These are phyloP conservation scores for Siderastrea radians DNA, from an alignment of 92 coral and sea anemone genomes.

Conservation along the genomic window DNA sequence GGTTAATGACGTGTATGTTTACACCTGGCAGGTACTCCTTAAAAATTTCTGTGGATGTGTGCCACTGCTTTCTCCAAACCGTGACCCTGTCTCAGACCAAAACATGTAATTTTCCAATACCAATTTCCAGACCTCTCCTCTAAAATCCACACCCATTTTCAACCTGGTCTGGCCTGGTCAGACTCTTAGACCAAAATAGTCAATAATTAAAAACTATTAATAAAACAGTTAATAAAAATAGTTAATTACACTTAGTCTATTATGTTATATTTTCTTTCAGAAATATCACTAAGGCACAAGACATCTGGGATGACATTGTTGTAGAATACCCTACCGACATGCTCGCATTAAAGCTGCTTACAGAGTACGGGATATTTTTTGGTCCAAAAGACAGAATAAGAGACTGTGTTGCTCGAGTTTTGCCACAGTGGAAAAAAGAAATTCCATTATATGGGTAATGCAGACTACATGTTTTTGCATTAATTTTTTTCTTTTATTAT, in stretches of 20 bases:
- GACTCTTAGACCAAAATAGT: too few relatives aligned
- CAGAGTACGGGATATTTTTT: conserved; percentile 50
- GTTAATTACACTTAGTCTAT: background rate
- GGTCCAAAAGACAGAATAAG: conserved; percentile 73
- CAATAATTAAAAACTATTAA: too few relatives aligned
- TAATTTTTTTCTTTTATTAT: too few relatives aligned
- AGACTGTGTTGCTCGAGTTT: conserved; percentile 73
- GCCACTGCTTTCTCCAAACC: too few relatives aligned
- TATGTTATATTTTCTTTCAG: conserved; percentile 22
- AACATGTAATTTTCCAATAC: too few relatives aligned
- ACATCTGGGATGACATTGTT: conserved; percentile 80
- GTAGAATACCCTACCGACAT: conserved; percentile 73
- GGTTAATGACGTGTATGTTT: too few relatives aligned
- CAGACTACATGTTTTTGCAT: background rate
- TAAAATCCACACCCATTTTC: too few relatives aligned
- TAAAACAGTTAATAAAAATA: background rate
- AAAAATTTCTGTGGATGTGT: too few relatives aligned
- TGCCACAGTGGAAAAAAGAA: conserved; percentile 75
- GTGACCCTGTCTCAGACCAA: too few relatives aligned
- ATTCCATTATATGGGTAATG: conserved; percentile 69
- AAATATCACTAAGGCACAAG: conserved; percentile 62
- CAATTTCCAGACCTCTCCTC: too few relatives aligned
- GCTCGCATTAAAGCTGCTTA: conserved; percentile 72
- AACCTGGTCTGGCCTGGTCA: too few relatives aligned
- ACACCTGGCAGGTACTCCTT: too few relatives aligned